phyloP scores from a whole-genome alignment of 1,140 invertebrate species.

The Drosophila nebulosa region DNA sequence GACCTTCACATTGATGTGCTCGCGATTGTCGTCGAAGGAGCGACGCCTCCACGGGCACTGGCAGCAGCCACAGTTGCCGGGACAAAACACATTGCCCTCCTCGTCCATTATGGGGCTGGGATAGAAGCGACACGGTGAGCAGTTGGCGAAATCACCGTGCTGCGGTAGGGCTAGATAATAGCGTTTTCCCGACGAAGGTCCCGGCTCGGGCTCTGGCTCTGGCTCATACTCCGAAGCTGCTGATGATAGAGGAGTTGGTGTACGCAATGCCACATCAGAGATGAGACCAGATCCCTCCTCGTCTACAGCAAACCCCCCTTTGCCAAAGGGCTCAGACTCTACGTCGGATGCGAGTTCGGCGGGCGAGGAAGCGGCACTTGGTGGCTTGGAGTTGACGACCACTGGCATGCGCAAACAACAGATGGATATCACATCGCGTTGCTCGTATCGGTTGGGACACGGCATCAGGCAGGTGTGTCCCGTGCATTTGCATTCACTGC shows the following conservation, averaged over 20 bases:
- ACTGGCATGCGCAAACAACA: background rate
- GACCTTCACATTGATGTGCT: conserved; percentile 63
- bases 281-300: background rate
- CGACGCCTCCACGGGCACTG: conserved; percentile 63
- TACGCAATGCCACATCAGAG: background rate
- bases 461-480: background rate
- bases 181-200: background rate
- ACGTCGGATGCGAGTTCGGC: background rate
- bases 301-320: background rate
- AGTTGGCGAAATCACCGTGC: conserved; percentile 66
- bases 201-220: background rate
- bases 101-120: conserved; percentile 73
- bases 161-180: conserved; percentile 65
- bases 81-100: conserved; percentile 69
- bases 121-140: conserved; percentile 60
- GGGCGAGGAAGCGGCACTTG: background rate
- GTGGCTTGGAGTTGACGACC: background rate
- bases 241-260: background rate
- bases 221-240: background rate
- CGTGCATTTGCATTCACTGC: background rate
- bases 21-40: conserved; percentile 16
- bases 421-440: conserved; percentile 8
- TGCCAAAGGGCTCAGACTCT: background rate
- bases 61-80: conserved; percentile 73
- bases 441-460: conserved; percentile 6